Evolutionary conservation across 2,888 invertebrate genomes (phyloP).

Genomic region (Oscheius myriophilus): DNA sequence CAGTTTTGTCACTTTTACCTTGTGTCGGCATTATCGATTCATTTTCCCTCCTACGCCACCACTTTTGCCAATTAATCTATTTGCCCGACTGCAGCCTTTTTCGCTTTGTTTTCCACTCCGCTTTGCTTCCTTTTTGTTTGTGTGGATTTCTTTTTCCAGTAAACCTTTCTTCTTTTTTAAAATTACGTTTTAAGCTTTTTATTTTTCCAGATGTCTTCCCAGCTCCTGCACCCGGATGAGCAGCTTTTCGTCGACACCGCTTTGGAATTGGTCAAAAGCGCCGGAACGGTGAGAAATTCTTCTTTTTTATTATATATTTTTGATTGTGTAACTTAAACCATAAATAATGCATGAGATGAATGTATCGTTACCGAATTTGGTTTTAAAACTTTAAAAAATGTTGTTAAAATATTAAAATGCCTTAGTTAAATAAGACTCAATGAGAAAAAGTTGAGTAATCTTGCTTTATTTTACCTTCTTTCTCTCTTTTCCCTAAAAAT

Average conservation of each 20-base stretch:
- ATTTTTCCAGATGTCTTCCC: constrained; percentile 46
- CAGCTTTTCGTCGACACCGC: constrained; percentile 55
- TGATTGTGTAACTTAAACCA: too few species aligned
- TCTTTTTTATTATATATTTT: background rate
- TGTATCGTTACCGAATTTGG: too few species aligned
- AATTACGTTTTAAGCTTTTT: background rate
- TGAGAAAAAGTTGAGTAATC: too few species aligned
- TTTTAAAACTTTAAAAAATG: too few species aligned
- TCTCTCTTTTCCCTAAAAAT: too few species aligned
- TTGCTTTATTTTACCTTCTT: too few species aligned
- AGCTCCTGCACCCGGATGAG: constrained; percentile 52
- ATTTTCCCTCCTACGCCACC: constrained; percentile 1
- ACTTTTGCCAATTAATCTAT: constrained; percentile 26
- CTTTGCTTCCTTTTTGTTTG: constrained; percentile 4
- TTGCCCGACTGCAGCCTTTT: constrained; percentile 2
- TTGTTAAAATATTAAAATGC: too few species aligned
- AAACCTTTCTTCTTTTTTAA: constrained; percentile 22
- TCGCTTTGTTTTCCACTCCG: constrained; percentile 7
- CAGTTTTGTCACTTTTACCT: too few species aligned
- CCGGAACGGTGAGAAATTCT: constrained; percentile 54
- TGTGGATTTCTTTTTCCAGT: too few species aligned
- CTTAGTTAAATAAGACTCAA: too few species aligned
- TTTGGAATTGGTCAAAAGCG: constrained; percentile 56
- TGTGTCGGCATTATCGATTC: constrained; percentile 16
- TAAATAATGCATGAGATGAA: too few species aligned